These are phyloP conservation scores for Salticus scenicus DNA, from an alignment of 2,888 invertebrate genomes.

Conservation along the genomic window DNA sequence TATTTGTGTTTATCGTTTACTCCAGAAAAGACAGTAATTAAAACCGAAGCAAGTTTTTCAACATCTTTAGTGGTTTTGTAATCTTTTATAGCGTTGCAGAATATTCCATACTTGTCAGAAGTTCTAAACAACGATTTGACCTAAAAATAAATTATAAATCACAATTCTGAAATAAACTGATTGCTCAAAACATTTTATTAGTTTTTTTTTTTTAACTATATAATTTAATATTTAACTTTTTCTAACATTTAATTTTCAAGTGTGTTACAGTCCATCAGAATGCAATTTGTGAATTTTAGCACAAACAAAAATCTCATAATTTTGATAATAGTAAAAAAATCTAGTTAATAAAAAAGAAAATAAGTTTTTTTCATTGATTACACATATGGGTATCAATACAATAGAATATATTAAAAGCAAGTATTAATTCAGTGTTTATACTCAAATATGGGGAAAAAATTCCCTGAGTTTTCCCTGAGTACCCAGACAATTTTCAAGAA, in stretches of 20 bases:
- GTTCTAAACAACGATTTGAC: conserved; percentile 36
- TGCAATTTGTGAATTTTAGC: not conserved
- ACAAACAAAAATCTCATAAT: not conserved
- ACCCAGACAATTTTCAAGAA: too few relatives aligned
- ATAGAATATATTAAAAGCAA: too few relatives aligned
- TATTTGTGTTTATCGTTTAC: conserved; percentile 42
- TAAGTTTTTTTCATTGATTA: too few relatives aligned
- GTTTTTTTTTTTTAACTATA: too few relatives aligned
- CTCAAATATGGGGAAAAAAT: too few relatives aligned
- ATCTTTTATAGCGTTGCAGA: conserved; percentile 52
- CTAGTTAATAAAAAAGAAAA: too few relatives aligned
- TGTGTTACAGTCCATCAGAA: not conserved
- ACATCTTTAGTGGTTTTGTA: conserved; percentile 56
- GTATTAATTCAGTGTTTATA: too few relatives aligned
- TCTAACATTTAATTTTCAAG: not conserved
- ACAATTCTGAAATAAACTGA: too few relatives aligned
- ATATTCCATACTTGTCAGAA: conserved; percentile 48
- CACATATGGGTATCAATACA: too few relatives aligned
- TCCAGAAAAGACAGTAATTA: conserved; percentile 34
- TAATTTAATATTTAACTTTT: not conserved
- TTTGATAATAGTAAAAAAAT: not conserved
- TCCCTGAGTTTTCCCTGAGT: too few relatives aligned
- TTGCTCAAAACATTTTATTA: too few relatives aligned
- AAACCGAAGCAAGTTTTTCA: conserved; percentile 43
- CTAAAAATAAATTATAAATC: conserved; percentile 22